Percentiles rank a stretch among this genome's conserved stretches.
Evolutionary conservation across 2,888 invertebrate species (phyloP).

Genomic region (Aspidiotus rigidus): DNA sequence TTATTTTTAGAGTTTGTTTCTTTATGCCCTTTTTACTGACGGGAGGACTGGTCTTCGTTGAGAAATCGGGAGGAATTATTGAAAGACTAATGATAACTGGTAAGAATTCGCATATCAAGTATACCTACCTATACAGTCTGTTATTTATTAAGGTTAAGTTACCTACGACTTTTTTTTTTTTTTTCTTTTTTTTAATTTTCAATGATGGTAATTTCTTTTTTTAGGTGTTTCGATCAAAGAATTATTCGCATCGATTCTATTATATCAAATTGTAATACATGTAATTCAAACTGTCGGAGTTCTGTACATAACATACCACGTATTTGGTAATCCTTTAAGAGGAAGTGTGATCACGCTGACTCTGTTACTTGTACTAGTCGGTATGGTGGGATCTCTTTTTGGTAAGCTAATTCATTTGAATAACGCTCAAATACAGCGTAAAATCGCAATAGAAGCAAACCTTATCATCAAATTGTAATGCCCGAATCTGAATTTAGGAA

Average conservation of each 20-base stretch:
- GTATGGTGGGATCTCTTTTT: constrained; percentile 28
- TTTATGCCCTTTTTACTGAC: constrained; percentile 40
- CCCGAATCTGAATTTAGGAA: too few species aligned
- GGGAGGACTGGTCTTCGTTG: constrained; percentile 39
- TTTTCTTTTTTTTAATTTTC: not conserved
- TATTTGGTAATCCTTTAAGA: constrained; percentile 32
- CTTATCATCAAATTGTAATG: too few species aligned
- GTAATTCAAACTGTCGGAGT: constrained; percentile 36
- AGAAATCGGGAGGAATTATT: constrained; percentile 40
- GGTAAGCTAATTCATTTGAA: constrained; percentile 12
- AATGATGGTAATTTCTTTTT: not conserved
- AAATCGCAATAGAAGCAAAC: too few species aligned
- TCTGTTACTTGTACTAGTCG: constrained; percentile 17
- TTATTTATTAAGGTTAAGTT: not conserved
- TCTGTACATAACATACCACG: constrained; percentile 33
- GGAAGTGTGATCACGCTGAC: constrained; percentile 7
- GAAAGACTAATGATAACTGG: constrained; percentile 40
- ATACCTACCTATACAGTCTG: not conserved
- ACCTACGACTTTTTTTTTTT: not conserved
- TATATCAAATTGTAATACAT: constrained; percentile 37
- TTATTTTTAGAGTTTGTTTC: constrained; percentile 38
- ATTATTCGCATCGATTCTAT: not conserved
- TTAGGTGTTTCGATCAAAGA: not conserved
- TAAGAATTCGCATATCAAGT: constrained; percentile 19
- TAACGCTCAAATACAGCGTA: too few species aligned